Evolutionary conservation across 2,888 invertebrate species (phyloP).

Genomic region (Allolobophora icterica): DNA sequence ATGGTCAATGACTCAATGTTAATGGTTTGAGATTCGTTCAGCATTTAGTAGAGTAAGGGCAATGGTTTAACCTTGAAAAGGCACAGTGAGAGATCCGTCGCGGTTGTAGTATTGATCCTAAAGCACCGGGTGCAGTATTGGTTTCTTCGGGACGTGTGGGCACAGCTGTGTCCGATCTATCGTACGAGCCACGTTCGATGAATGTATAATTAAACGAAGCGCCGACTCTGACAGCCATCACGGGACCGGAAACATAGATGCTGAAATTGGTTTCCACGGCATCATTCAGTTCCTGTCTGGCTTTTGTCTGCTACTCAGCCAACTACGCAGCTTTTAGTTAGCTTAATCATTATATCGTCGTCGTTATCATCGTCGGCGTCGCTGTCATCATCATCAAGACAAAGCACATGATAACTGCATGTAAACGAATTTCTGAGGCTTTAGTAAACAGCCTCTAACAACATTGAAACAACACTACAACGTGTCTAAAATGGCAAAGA

Average conservation of each 20-base stretch:
- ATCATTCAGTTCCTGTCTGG: neutral
- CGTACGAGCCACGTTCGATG: neutral
- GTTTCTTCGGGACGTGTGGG: neutral
- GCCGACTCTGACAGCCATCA: neutral
- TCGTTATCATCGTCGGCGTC: neutral
- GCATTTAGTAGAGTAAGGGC: neutral
- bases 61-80: neutral
- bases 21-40: neutral
- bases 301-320: neutral
- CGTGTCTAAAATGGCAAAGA: neutral
- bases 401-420: neutral
- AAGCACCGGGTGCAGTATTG: neutral
- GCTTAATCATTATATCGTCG: neutral
- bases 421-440: neutral
- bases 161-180: neutral
- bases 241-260: neutral
- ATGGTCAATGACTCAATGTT: neutral
- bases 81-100: neutral
- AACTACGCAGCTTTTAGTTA: neutral
- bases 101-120: neutral
- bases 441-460: neutral
- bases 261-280: neutral
- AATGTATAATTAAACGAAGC: neutral
- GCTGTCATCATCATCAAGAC: neutral
- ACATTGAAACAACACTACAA: too few relatives aligned